Evolutionary conservation across 2,797 vertebrate species (phyloP), one percentile per base, ranked within the genome.

Genomic region (Pteronotus mesoamericanus): DNA sequence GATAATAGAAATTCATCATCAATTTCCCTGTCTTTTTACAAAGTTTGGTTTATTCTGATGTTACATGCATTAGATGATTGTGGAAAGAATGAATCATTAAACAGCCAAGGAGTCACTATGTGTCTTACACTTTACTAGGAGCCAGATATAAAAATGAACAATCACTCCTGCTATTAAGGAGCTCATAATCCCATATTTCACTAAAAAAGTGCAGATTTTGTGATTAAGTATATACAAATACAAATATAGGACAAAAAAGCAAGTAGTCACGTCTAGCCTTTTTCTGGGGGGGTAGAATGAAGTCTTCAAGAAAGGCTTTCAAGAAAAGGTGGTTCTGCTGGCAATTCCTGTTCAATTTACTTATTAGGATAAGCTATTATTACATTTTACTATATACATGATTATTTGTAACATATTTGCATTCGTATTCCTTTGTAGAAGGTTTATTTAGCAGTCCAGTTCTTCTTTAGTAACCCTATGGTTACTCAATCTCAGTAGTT

Each of bases 11-110:
- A 80, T 80, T 72, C 21, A 89, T 82, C 44, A 86, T 90, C 11
- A 78, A 37, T 88, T 95, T 96, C 44, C 83, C 39, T 78, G 19
- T 51, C 39, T 90, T 84, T 91, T 96, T 92, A 42, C 14, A 71
- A 91, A 90, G 39, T 21, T 48, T 84, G 51, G 55, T 84, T 89
- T 95, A 86, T 64, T 90, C 12, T 53, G 57, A 48, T 84, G 53
- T 32, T 78, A 59, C 14, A 68, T 72, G 48, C 89, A 66, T 86
- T 93, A 59, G 46, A 61, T 89, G n/a, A 93, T 79, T 72, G 29
- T 69, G 19, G 51, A 85, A 19, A 72, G 10, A 94, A 88, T 92
- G 55, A 89, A 71, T 74, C 59, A 61, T 87, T 71, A 80, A 91
- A 74, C 29, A 90, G 29, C 42, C 59, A 72, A 84, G 82, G n/a